Evolutionary conservation across 2,797 vertebrate species (phyloP).

Genomic region (Avahi laniger): DNA sequence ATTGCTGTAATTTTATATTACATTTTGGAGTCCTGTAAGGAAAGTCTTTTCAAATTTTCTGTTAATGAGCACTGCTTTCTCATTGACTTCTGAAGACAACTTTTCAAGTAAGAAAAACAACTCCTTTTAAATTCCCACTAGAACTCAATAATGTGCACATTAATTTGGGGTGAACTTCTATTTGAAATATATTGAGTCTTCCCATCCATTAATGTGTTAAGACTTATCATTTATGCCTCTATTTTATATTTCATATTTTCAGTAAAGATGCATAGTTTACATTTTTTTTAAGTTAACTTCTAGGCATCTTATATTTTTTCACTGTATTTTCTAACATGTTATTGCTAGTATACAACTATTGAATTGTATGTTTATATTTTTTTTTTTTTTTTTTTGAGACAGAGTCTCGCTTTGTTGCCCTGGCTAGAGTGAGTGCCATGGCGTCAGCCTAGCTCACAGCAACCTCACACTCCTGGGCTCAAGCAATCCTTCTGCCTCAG

Average conservation of each 20-base stretch:
- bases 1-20: conserved; percentile 11
- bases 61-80: not conserved
- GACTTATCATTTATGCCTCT: not conserved
- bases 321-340: not conserved
- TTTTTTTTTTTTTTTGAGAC: too few relatives aligned
- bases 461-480: too few relatives aligned
- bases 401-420: too few relatives aligned
- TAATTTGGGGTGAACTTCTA: not conserved
- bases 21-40: not conserved
- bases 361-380: not conserved
- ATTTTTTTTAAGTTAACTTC: conserved; percentile 33
- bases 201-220: not conserved
- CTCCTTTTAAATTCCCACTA: not conserved
- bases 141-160: not conserved
- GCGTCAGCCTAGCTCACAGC: too few relatives aligned
- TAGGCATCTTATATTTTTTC: conserved; percentile 8
- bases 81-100: not conserved
- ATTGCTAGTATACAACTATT: not conserved
- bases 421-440: too few relatives aligned
- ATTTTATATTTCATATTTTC: conserved; percentile 7
- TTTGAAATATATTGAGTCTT: not conserved
- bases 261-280: not conserved
- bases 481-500: too few relatives aligned
- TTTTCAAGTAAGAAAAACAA: conserved; percentile 46
- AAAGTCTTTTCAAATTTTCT: conserved; percentile 8